A percentile compares a stretch with the other conserved stretches of the same genome.
These are phyloP conservation scores for Caenorhabditis sp. DNA, from an alignment of 2,888 invertebrate species.

Conservation along the genomic window DNA sequence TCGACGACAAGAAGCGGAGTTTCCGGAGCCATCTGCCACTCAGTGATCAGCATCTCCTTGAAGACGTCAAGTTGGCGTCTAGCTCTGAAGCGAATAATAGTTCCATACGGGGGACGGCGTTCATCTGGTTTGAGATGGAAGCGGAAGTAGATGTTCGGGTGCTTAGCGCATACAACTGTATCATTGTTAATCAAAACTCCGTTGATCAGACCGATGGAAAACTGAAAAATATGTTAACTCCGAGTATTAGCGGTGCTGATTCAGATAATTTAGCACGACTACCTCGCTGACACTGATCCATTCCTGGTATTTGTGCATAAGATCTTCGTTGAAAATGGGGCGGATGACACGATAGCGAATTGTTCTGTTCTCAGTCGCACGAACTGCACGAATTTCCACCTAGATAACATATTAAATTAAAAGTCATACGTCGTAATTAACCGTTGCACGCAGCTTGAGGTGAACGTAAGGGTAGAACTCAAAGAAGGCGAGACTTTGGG, in stretches of 20 bases:
- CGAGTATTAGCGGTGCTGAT: no score
- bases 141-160: constrained; percentile 54
- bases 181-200: constrained; percentile 45
- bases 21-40: background rate
- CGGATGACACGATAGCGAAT: constrained; percentile 51
- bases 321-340: constrained; percentile 1
- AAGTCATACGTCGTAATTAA: background rate
- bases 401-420: background rate
- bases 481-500: constrained; percentile 17
- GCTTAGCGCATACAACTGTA: constrained; percentile 25
- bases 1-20: constrained; percentile 3
- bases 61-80: background rate
- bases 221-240: constrained; percentile 13
- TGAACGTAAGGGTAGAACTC: constrained; percentile 40
- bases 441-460: constrained; percentile 15
- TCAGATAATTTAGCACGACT: no score
- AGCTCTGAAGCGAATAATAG: constrained; percentile 23
- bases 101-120: background rate
- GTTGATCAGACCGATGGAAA: constrained; percentile 22
- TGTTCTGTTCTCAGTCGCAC: constrained; percentile 33
- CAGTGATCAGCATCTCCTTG: constrained; percentile 18
- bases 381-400: constrained; percentile 46
- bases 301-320: background rate
- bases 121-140: background rate
- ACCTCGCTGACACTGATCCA: background rate